Evolutionary conservation across 2,888 invertebrate genomes (phyloP).

Genomic region (Lochmaea capreae): DNA sequence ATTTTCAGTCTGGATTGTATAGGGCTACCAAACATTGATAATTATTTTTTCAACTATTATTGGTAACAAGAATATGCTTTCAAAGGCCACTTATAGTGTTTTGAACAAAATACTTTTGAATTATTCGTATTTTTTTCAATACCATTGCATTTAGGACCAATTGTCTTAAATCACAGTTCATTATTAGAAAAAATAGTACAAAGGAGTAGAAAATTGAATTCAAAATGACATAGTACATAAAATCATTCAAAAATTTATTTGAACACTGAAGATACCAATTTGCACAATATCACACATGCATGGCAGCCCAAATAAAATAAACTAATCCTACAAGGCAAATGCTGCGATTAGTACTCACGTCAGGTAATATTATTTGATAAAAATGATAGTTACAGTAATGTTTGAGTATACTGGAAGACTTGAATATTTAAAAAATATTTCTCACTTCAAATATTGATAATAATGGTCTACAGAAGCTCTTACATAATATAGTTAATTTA

Average conservation of each 20-base stretch:
- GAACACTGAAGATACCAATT: slow-evolving; percentile 14
- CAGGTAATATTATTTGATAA: too few relatives aligned
- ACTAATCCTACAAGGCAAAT: slow-evolving; percentile 20
- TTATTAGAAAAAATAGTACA: too few relatives aligned
- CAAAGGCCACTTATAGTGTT: neutral
- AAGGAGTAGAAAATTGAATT: too few relatives aligned
- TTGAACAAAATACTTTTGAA: neutral
- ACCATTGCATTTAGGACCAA: neutral
- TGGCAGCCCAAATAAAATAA: slow-evolving; percentile 25
- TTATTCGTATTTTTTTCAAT: too few relatives aligned
- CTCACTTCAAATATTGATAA: too few relatives aligned
- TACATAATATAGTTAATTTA: too few relatives aligned
- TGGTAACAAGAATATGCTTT: neutral
- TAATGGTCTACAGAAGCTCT: too few relatives aligned
- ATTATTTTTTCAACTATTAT: neutral
- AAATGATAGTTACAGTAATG: too few relatives aligned
- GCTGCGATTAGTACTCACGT: slow-evolving; percentile 22
- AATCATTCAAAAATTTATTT: neutral
- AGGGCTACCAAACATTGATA: slow-evolving; percentile 17
- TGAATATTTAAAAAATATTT: too few relatives aligned
- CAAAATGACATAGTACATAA: too few relatives aligned
- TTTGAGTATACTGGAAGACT: too few relatives aligned
- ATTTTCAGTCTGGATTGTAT: slow-evolving; percentile 31
- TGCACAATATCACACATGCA: neutral
- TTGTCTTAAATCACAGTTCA: neutral